Base-by-base conservation (phyloP, 2,888 invertebrate genomes). In the Netelia inedita region DNA sequence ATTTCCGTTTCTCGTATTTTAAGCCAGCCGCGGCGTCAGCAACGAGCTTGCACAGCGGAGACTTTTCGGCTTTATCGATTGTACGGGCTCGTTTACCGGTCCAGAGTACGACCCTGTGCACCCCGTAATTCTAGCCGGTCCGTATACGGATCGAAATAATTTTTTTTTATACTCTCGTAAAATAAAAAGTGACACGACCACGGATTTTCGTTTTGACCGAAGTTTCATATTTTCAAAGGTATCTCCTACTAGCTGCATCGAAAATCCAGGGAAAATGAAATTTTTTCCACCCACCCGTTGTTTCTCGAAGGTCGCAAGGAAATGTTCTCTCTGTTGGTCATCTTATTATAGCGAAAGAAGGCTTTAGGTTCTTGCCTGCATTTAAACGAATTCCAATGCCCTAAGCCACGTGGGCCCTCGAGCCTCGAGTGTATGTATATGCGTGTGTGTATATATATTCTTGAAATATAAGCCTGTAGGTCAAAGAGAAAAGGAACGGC, bases 381-480 rank as follows among this genome's bases (percentile, higher is more conserved):
- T 83, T 83, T 50, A 59, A 79, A 83, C 57, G 75, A 83, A 80
- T 80, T 80, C 71, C 72, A 28, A 53, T 59, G 63, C 19, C 41
- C 63, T 53, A 41, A n/a, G 35, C 23, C 21, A 61, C 16, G 76
- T 55, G 21, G 59, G n/a, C 21, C 43, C 63, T 35, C 28, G 46
- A 19, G 14, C 16, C 14, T 1, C 23, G 71, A 61, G 46, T 14
- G 11, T 46, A 46, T 1, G 46, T 9, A 14, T 46, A 8, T 46
- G 46, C 10, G 10, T 46, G 46, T 46, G 46, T 46, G 10, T 2
- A 14, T 46, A 14, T 46, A 14, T 46, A 6, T 8, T 50, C 50
- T 75, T 71, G 76, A 72, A 76, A 83, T 83, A 80, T 80, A 80
- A 83, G 80, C 72, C 53, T 66, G 66, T 83, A 76, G 83, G 83